Percentiles rank a stretch among this genome's conserved stretches.
phyloP scores from a whole-genome alignment of 1,140 invertebrate species.

The Elymnias hypermnestra region DNA sequence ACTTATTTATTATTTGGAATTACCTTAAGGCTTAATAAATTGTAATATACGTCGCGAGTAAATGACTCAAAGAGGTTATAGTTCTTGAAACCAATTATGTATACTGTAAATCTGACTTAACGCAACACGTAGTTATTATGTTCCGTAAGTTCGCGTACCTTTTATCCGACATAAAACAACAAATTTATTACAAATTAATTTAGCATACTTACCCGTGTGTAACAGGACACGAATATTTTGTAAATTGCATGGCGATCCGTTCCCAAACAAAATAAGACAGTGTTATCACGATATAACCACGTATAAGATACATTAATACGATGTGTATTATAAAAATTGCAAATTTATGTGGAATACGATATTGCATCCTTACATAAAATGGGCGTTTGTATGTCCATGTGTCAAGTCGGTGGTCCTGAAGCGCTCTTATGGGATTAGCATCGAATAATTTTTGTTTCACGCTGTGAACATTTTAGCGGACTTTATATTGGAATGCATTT shows the following conservation, averaged over 20 bases:
- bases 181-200: slow-evolving; percentile 24
- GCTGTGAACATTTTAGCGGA: slow-evolving; percentile 46
- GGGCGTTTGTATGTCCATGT: slow-evolving; percentile 41
- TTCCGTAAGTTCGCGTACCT: slow-evolving; percentile 18
- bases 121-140: slow-evolving; percentile 19
- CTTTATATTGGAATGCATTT: slow-evolving; percentile 54
- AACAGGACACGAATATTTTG: slow-evolving; percentile 17
- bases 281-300: slow-evolving; percentile 16
- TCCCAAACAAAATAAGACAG: slow-evolving; percentile 11
- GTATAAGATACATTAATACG: slow-evolving; percentile 45
- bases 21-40: slow-evolving; percentile 11
- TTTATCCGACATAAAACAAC: slow-evolving; percentile 22
- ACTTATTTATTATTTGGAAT: background rate
- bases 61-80: slow-evolving; percentile 12
- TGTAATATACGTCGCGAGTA: slow-evolving; percentile 4
- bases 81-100: slow-evolving; percentile 19
- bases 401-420: slow-evolving; percentile 56
- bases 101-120: slow-evolving; percentile 21
- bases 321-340: slow-evolving; percentile 57
- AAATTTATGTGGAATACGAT: slow-evolving; percentile 48
- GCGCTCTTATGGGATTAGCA: slow-evolving; percentile 38
- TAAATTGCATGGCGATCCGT: slow-evolving; percentile 7
- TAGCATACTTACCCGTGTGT: slow-evolving; percentile 12
- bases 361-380: slow-evolving; percentile 53
- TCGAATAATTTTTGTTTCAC: slow-evolving; percentile 47